Base-by-base conservation (phyloP, 2,888 invertebrate genomes). In the Scotopteryx bipunctaria region DNA sequence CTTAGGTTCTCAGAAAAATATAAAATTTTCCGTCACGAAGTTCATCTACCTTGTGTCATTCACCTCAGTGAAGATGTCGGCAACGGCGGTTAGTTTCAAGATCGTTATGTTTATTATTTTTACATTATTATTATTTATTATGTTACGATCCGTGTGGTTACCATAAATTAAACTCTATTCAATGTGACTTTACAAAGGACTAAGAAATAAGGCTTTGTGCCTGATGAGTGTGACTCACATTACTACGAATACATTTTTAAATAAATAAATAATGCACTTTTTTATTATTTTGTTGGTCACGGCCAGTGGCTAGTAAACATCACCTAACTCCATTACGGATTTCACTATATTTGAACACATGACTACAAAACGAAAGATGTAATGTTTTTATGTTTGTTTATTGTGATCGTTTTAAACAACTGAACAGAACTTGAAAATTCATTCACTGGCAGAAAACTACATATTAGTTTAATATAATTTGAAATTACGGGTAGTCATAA, bases 21-120 rank as follows among this genome's bases (percentile, higher is more conserved):
- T 27, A 6, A 31, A 46, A 38, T 19, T 19, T 27, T 48, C 16
- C 19, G 35, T 41, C 19, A 35, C 32, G 14, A 31, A 33, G 47
- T 47, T 48, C 41, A 48, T 17, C 2, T 6, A 48, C 41, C 48
- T 36, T 15, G 21, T 14, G 48, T 11, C 48, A 17, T 47, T 47
- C 23, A 25, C 38, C 32, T 40, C 2, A 13, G 27, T 27, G n/a
- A 27, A 23, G 25, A 35, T 37, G 45, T n/a, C 11, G 23, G 31
- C 13, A 8, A 19, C 13, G 27, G 37, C 38, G 38, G 17, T 11
- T 35, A 44, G 8, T 36, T 36, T 16, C 29, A 23, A 23, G 15
- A 31, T 46, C 19, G 38, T 29, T 14, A 19, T 9, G 6, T 27
- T 27, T 27, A 27, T 27, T 27, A 27, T 9, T 27, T 11, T 27